Base-by-base conservation (phyloP, 2,888 invertebrate species). In the Platycheirus rosarum region DNA sequence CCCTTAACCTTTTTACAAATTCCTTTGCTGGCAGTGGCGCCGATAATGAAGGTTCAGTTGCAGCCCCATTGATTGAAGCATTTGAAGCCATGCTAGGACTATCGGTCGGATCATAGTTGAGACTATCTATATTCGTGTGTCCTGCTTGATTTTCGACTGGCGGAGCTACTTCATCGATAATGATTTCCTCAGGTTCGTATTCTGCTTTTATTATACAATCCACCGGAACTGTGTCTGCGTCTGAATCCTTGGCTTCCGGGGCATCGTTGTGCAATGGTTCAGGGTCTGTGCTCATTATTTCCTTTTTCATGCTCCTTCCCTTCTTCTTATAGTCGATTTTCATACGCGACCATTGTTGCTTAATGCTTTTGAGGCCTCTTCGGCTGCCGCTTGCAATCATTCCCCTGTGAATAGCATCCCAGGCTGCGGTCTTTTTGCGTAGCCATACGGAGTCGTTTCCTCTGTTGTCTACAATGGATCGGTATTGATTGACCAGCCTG, bases 401-500 rank as follows among this genome's bases (percentile, higher is more conserved):
- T 2, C n/a, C 51, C 11, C 32, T 32, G 2, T 32, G 32, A 11
- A 53, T 53, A 32, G 32, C 16, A 0, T 53, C 51, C 51, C 51
- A 53, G 6, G 51, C 32, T 0, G 32, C 32, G n/a, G 29, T 32
- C 18, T 53, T 53, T 18, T 29, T 29, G 1, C 51, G 51, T 3
- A 53, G 11, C 51, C 51, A 53, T 1, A 32, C 16, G 7, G 16
- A 18, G 1, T 53, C 51, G 16, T 53, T 53, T 14, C 51, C 51
- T 7, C 16, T 32, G 18, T 53, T 53, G n/a, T 53, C 51, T n/a
- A 53, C 32, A 16, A 53, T 32, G 0, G 32, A 9, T n/a, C 51
- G 16, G 16, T 53, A 53, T 3, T 11, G 11, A 3, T 53, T 29
- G n/a, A 18, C 32, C 2, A 53, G n/a, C 32, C 32, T 18, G 18